phyloP scores from a whole-genome alignment of 2,888 invertebrate genomes.

The Meiosimyza decipiens region DNA sequence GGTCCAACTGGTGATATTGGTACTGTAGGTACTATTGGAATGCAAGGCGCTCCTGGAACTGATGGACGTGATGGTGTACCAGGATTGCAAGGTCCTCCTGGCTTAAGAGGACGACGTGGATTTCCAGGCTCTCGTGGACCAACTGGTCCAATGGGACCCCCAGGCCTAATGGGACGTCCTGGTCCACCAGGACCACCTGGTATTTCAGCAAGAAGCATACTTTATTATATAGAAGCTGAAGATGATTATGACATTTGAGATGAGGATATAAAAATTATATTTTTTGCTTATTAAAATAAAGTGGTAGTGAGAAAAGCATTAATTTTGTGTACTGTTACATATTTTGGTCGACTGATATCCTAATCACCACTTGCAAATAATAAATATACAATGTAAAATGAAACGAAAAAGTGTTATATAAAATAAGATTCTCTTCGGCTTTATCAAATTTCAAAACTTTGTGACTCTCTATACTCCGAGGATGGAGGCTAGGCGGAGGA shows the following conservation, averaged over 20 bases:
- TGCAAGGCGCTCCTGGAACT: constrained; percentile 44
- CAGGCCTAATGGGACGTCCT: constrained; percentile 42
- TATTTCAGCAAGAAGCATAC: constrained; percentile 40
- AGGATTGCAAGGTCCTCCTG: constrained; percentile 44
- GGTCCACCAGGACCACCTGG: constrained; percentile 43
- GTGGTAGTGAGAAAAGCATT: no score
- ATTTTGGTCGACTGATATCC: no score
- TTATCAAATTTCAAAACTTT: no score
- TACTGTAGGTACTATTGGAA: constrained; percentile 43
- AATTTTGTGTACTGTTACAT: no score
- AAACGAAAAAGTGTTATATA: no score
- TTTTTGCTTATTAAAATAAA: no score
- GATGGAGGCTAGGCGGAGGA: no score
- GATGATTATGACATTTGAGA: constrained; percentile 39
- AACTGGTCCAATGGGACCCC: constrained; percentile 42
- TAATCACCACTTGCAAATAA: no score
- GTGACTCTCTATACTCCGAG: no score
- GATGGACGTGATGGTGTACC: constrained; percentile 47
- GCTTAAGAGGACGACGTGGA: constrained; percentile 50
- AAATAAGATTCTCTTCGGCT: no score
- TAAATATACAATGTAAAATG: no score
- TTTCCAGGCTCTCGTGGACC: constrained; percentile 47
- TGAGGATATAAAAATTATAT: no score
- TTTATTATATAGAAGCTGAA: constrained; percentile 38
- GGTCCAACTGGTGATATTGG: constrained; percentile 49